These are phyloP conservation scores for Heliconius ethilla DNA, from an alignment of 2,888 invertebrate species.

Conservation along the genomic window DNA sequence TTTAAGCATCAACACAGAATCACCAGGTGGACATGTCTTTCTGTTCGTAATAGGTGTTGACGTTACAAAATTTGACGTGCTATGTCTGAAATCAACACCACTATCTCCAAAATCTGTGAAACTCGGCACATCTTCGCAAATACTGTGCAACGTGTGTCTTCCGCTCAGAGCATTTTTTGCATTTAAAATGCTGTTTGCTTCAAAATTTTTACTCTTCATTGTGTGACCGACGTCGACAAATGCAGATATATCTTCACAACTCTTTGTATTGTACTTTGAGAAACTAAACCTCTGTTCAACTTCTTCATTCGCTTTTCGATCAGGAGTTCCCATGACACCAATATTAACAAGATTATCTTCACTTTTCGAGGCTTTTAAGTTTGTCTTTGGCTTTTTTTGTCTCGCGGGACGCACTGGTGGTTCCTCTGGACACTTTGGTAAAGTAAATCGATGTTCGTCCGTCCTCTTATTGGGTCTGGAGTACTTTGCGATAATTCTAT, in stretches of 20 bases:
- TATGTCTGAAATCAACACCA: constrained; percentile 62
- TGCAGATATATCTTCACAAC: constrained; percentile 72
- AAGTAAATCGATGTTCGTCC: constrained; percentile 59
- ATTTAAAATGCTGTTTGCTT: constrained; percentile 73
- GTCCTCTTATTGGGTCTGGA: constrained; percentile 72
- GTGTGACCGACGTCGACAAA: constrained; percentile 67
- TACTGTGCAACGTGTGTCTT: constrained; percentile 63
- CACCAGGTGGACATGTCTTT: constrained; percentile 64
- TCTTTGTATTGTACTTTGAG: constrained; percentile 71
- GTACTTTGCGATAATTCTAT: constrained; percentile 81
- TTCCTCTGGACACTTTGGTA: constrained; percentile 54
- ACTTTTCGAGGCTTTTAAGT: constrained; percentile 67
- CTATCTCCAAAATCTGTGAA: constrained; percentile 63
- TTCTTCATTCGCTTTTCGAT: constrained; percentile 56
- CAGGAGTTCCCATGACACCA: constrained; percentile 63
- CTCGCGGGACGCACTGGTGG: constrained; percentile 68
- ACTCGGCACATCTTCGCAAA: constrained; percentile 62
- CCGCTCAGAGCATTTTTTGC: constrained; percentile 56
- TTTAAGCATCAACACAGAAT: constrained; percentile 62
- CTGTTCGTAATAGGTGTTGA: constrained; percentile 72
- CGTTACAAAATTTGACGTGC: constrained; percentile 59
- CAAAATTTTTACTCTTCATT: constrained; percentile 70
- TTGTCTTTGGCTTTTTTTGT: constrained; percentile 54
- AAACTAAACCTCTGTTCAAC: constrained; percentile 54
- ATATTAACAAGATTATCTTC: constrained; percentile 71